Evolutionary conservation across 2,888 invertebrate genomes (phyloP).

Genomic region (Microctonus brassicae): DNA sequence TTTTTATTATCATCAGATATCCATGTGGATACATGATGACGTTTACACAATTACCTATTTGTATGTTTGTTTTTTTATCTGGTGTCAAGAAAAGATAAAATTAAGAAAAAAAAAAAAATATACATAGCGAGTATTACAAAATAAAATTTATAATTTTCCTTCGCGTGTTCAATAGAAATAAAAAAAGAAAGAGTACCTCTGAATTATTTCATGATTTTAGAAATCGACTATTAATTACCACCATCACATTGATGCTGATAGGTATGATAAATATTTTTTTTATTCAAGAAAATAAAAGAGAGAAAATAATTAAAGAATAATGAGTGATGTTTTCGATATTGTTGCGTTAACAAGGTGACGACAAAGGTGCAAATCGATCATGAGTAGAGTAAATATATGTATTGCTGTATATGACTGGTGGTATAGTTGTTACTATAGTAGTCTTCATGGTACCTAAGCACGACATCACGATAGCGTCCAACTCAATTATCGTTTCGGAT

Average conservation of each 20-base stretch:
- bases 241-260: neutral
- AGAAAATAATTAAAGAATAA: neutral
- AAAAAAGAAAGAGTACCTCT: no score
- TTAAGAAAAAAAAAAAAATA: neutral
- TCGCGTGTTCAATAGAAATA: neutral
- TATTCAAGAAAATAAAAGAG: neutral
- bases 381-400: slow-evolving; percentile 3
- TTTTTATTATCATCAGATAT: no score
- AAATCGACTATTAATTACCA: neutral
- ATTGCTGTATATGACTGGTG: neutral
- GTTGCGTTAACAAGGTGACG: slow-evolving; percentile 20
- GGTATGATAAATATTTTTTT: neutral
- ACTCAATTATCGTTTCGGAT: slow-evolving; percentile 51
- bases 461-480: slow-evolving; percentile 48
- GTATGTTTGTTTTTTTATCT: no score
- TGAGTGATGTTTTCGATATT: neutral
- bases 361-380: slow-evolving; percentile 19
- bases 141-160: neutral
- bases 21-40: no score
- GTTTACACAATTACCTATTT: no score
- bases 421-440: neutral
- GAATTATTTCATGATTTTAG: no score
- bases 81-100: no score
- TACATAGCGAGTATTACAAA: neutral
- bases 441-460: slow-evolving; percentile 33